Conservation (phyloP, 2,888 invertebrate genomes). For the Neria commutata region DNA sequence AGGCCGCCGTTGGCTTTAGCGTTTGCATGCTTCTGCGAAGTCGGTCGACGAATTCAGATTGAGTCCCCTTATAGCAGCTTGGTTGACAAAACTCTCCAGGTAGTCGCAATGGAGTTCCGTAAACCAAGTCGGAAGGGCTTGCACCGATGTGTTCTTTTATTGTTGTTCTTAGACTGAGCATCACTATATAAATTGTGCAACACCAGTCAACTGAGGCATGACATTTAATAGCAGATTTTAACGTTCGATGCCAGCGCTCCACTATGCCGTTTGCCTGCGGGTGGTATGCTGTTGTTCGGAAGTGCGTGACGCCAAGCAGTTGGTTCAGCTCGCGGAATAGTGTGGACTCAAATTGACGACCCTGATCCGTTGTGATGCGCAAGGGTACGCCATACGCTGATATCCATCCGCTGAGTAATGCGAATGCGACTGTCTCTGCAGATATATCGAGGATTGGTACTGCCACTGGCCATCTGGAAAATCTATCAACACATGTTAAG, state of each 20-base stretch:
- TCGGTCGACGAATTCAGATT: neutral
- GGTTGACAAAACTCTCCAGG: neutral
- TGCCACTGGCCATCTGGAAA: constrained; percentile 19
- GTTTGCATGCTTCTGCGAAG: neutral
- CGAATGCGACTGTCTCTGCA: constrained; percentile 21
- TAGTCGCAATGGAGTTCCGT: neutral
- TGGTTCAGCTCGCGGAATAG: neutral
- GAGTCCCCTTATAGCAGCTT: neutral
- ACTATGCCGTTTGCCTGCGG: neutral
- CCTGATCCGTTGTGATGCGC: constrained; percentile 1
- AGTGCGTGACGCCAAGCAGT: neutral
- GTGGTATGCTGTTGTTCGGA: neutral
- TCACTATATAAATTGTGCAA: neutral
- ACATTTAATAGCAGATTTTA: constrained; percentile 1
- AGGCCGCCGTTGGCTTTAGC: neutral
- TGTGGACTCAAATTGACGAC: constrained; percentile 6
- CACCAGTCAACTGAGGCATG: neutral
- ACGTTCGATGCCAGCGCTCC: neutral
- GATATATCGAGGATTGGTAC: constrained; percentile 22
- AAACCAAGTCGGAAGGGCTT: neutral
- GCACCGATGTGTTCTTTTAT: neutral
- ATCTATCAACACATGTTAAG: constrained; percentile 13
- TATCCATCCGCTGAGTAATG: constrained; percentile 10
- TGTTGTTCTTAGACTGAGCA: neutral
- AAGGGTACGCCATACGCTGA: neutral